Evolutionary conservation across 2,113 vertebrate genomes (phyloP).

Genomic region (Neopipo cinnamomea): DNA sequence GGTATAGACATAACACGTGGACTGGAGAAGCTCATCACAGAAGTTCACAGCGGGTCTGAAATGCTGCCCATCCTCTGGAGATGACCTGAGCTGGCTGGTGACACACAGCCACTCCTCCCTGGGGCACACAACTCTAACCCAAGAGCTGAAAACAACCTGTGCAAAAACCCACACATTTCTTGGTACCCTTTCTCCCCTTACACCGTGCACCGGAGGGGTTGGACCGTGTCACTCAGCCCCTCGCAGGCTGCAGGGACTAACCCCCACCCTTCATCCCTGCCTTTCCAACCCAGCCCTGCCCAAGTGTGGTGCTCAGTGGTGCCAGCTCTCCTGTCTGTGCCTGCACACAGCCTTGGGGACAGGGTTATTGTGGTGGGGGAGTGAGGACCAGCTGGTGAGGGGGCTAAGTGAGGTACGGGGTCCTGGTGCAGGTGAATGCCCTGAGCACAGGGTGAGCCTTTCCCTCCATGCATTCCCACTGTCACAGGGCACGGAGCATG

Average conservation of each 20-base stretch:
- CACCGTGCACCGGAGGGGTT: fast-evolving
- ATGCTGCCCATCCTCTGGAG: neutral
- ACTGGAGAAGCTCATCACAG: neutral
- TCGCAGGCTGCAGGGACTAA: neutral
- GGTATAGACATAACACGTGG: fast-evolving
- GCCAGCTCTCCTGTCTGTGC: neutral
- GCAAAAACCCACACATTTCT: fast-evolving
- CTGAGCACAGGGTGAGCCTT: neutral
- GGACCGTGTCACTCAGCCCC: neutral
- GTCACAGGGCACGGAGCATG: fast-evolving
- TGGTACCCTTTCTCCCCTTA: fast-evolving
- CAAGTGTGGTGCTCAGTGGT: neutral
- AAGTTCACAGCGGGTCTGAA: neutral
- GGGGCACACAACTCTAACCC: neutral
- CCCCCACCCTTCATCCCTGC: neutral
- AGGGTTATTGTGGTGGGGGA: neutral
- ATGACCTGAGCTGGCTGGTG: neutral
- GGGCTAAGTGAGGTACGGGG: neutral
- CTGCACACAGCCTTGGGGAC: fast-evolving
- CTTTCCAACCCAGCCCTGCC: neutral
- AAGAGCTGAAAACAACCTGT: neutral
- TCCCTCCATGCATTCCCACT: neutral
- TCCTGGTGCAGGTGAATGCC: neutral
- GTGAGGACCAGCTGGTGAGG: neutral
- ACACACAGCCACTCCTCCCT: no score